These are phyloP conservation scores for Ramphastos sulfuratus DNA, from an alignment of 2,113 vertebrate species.

Conservation along the genomic window DNA sequence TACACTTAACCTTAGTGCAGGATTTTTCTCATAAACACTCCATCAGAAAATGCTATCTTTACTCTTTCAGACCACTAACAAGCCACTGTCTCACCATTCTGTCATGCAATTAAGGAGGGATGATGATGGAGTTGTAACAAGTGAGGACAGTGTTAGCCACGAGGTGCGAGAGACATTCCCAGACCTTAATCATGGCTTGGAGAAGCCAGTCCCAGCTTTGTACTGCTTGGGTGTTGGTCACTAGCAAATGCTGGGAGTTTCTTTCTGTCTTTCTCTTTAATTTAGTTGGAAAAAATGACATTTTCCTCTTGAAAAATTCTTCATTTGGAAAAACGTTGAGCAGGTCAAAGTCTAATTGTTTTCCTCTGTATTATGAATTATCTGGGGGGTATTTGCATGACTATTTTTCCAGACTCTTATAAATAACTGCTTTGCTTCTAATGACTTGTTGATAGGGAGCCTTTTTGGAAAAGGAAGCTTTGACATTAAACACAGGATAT, in stretches of 20 bases:
- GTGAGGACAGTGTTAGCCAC: background rate
- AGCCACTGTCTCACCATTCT: background rate
- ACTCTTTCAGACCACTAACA: background rate
- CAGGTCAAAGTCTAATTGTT: background rate
- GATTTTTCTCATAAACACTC: background rate
- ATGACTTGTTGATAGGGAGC: background rate
- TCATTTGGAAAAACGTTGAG: background rate
- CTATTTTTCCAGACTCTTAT: background rate
- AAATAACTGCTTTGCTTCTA: background rate
- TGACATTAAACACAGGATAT: slow-evolving; percentile 7
- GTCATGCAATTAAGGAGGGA: background rate
- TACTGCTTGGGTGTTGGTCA: background rate
- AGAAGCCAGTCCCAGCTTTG: background rate
- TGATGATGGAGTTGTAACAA: background rate
- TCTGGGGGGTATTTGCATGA: background rate
- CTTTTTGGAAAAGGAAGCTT: background rate
- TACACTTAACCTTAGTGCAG: background rate
- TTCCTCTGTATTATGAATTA: background rate
- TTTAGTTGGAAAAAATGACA: background rate
- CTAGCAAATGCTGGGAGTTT: background rate
- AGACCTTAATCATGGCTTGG: background rate
- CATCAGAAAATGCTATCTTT: background rate
- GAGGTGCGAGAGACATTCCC: background rate
- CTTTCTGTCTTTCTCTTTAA: background rate
- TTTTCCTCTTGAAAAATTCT: background rate